Base-by-base conservation (phyloP, 2,888 invertebrate genomes). In the Mayetiola destructor region DNA sequence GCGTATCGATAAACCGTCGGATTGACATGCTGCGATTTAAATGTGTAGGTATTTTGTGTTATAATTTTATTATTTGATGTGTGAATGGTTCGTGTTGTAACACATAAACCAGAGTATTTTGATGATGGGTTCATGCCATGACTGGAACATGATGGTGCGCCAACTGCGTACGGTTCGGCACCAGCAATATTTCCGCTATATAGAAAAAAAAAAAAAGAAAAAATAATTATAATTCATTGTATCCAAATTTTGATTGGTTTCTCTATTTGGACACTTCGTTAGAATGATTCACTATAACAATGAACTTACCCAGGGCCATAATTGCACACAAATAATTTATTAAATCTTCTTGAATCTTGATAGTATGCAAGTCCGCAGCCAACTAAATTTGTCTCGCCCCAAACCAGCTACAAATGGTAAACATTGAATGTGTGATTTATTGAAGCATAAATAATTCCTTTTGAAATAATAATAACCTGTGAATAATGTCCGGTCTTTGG, bases 321-420 rank as follows among this genome's bases (percentile, higher is more conserved):
- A 74, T 88, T 88, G 76, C 88, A 89, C 57, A 88, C 84, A 72
- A 87, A 88, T 59, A 86, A 77, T 70, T 86, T 88, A 62, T 85
- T 85, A 70, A 85, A 88, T 63, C 88, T 87, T 63, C 79, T 74
- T 2, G 80, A 77, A 65, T 88, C 85, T 66, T 84, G 83, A 73
- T 86, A 92, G 72, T 83, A 87, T 0, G 88, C 79, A 68, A 80
- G 91, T 29, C 92, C 92, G 68, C 92, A 93, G 59, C 93, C 93
- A 57, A 93, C 79, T 62, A 84, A 76, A 66, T 83, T 83, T 12
- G 90, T 88, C 67, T 86, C 83, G 58, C 87, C 86, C 92, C 92
- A 93, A 57, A 91, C 82, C 72, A 92, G 77, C 88, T 92, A 69
- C n/a, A 48, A 48, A 48, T 23, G 18, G 20, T 20, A 18, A 37